Percentiles rank a stretch among this genome's conserved stretches.
These are phyloP conservation scores for Synchiropus splendidus DNA, from an alignment of 2,113 vertebrate genomes.

Conservation along the genomic window DNA sequence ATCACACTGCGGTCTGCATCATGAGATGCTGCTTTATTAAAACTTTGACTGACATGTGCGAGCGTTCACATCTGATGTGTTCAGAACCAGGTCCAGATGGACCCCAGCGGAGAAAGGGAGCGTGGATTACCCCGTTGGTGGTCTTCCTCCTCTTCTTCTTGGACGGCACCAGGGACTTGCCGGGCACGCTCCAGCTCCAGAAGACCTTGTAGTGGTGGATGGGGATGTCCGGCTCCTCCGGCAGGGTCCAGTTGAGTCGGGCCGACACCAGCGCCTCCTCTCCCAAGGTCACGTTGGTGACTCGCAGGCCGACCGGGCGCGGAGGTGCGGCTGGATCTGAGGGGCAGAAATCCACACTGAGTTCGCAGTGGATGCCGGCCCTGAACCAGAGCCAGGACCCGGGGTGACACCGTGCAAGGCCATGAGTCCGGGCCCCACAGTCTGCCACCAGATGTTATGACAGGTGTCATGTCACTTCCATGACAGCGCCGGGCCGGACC, in stretches of 20 bases:
- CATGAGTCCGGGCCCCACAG: slow-evolving; percentile 49
- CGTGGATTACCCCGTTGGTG: slow-evolving; percentile 71
- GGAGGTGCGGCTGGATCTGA: slow-evolving; percentile 84
- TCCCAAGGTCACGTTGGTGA: slow-evolving; percentile 69
- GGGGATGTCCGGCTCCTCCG: slow-evolving; percentile 82
- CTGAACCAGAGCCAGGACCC: slow-evolving; percentile 4
- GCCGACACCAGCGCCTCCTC: slow-evolving; percentile 70
- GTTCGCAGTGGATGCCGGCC: slow-evolving; percentile 6
- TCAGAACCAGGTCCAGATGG: no score
- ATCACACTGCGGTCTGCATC: no score
- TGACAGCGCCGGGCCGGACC: slow-evolving; percentile 37
- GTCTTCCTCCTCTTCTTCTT: slow-evolving; percentile 90
- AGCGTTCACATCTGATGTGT: no score
- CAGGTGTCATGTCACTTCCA: slow-evolving; percentile 54
- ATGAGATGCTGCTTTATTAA: no score
- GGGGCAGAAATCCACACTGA: slow-evolving; percentile 16
- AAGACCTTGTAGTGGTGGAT: slow-evolving; percentile 91
- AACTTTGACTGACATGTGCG: no score
- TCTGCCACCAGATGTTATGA: slow-evolving; percentile 55
- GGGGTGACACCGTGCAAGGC: slow-evolving; percentile 33
- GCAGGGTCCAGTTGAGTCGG: slow-evolving; percentile 75
- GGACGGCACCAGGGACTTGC: slow-evolving; percentile 74
- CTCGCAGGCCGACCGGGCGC: slow-evolving; percentile 69
- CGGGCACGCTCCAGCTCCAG: slow-evolving; percentile 81
- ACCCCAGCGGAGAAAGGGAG: not conserved